Percentiles rank a stretch among this genome's conserved stretches.
These are phyloP conservation scores for Rhyzopertha dominica DNA, from an alignment of 1,140 invertebrate genomes.

Conservation along the genomic window DNA sequence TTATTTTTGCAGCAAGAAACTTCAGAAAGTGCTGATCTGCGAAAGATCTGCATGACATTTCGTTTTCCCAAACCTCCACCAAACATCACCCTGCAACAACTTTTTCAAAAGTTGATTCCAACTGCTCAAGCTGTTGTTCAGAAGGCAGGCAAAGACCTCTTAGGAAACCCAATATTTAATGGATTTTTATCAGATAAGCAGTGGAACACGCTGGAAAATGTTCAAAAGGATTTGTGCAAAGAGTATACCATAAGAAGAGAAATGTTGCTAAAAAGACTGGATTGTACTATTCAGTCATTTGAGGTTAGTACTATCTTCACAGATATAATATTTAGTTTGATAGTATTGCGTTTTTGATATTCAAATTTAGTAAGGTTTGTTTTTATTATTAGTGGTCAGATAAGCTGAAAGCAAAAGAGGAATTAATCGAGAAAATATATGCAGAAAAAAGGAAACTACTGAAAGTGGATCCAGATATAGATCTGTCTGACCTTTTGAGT, in stretches of 20 bases:
- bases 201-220: constrained; percentile 67
- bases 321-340: constrained; percentile 1
- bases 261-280: constrained; percentile 83
- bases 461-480: constrained; percentile 57
- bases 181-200: constrained; percentile 69
- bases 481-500: constrained; percentile 69
- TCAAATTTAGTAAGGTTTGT: constrained; percentile 1
- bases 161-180: constrained; percentile 76
- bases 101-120: constrained; percentile 73
- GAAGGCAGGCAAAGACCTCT: constrained; percentile 49
- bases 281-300: constrained; percentile 93
- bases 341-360: constrained; percentile 4
- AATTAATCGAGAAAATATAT: constrained; percentile 67
- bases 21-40: constrained; percentile 69
- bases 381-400: constrained; percentile 82
- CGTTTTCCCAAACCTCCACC: constrained; percentile 81
- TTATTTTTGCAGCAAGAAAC: constrained; percentile 66
- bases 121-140: constrained; percentile 68
- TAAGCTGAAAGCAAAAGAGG: constrained; percentile 64
- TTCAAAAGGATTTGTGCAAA: constrained; percentile 66
- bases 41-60: constrained; percentile 69
- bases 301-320: constrained; percentile 42
- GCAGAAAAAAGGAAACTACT: constrained; percentile 61
- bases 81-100: constrained; percentile 65
- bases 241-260: constrained; percentile 82